These are phyloP conservation scores for Rhinella marina DNA, from an alignment of 2,797 vertebrate genomes.

Conservation along the genomic window DNA sequence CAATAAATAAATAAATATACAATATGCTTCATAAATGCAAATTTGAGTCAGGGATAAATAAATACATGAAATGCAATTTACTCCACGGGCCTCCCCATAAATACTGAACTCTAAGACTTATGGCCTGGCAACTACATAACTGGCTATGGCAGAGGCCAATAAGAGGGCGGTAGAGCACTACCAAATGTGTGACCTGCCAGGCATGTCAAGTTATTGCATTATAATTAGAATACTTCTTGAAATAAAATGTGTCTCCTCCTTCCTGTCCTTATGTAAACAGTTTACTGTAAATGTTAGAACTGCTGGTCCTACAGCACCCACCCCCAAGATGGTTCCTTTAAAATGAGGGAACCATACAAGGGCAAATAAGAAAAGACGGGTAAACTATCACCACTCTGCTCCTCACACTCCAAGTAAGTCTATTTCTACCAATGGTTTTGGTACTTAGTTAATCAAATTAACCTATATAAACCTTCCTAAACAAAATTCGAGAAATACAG, in stretches of 20 bases:
- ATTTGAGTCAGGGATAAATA: conserved; percentile 18
- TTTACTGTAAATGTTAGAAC: conserved; percentile 13
- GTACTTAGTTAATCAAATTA: background rate
- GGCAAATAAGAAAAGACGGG: too few relatives aligned
- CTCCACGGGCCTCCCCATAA: background rate
- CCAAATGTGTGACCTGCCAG: background rate
- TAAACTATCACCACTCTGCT: background rate
- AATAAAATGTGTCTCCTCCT: background rate
- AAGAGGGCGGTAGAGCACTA: background rate
- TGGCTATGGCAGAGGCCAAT: background rate
- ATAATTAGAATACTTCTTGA: conserved; percentile 22
- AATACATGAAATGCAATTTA: conserved; percentile 21
- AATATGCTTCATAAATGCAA: conserved; percentile 11
- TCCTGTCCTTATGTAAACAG: conserved; percentile 13
- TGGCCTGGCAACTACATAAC: conserved; percentile 7
- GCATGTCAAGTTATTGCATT: conserved; percentile 54
- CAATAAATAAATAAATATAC: conserved; percentile 39
- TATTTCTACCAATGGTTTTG: background rate
- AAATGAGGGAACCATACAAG: background rate
- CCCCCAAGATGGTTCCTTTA: background rate
- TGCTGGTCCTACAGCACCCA: conserved; percentile 28
- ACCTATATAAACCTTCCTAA: conserved; percentile 16
- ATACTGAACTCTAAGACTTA: conserved; percentile 19
- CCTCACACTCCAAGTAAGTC: background rate
- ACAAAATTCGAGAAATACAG: background rate